A percentile compares a stretch with the other conserved stretches of the same genome.
phyloP scores from a whole-genome alignment of 2,113 vertebrate species.

The Toxotes jaculatrix region DNA sequence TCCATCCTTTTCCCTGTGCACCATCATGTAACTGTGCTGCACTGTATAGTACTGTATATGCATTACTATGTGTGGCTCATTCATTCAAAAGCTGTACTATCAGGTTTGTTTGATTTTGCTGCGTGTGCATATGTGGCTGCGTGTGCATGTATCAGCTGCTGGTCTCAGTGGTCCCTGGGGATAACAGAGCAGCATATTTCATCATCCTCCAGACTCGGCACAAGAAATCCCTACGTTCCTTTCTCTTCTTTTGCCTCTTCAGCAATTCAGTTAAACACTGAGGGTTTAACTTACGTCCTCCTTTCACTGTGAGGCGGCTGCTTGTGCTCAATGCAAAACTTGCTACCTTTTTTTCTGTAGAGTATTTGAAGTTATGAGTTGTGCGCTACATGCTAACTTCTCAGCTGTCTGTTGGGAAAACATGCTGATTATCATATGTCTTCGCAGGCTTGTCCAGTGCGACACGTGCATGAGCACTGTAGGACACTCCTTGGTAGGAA shows the following conservation, averaged over 20 bases:
- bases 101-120: slow-evolving; percentile 72
- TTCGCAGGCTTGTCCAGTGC: background rate
- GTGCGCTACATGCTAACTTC: background rate
- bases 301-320: slow-evolving; percentile 18
- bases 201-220: slow-evolving; percentile 68
- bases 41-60: slow-evolving; percentile 25
- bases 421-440: background rate
- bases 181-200: slow-evolving; percentile 66
- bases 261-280: slow-evolving; percentile 59
- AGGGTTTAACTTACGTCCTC: slow-evolving; percentile 45
- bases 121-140: slow-evolving; percentile 63
- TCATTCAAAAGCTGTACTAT: slow-evolving; percentile 51
- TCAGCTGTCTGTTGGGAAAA: background rate
- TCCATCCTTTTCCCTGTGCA: slow-evolving; percentile 54
- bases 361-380: background rate
- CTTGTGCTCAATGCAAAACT: slow-evolving; percentile 9
- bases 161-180: slow-evolving; percentile 56
- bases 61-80: slow-evolving; percentile 38
- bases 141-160: slow-evolving; percentile 48
- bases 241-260: slow-evolving; percentile 65
- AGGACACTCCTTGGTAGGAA: background rate
- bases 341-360: background rate
- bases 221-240: slow-evolving; percentile 50
- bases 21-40: slow-evolving; percentile 38
- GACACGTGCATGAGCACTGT: background rate